Conservation (phyloP, 2,888 invertebrate genomes). For the Hymenopus coronatus region DNA sequence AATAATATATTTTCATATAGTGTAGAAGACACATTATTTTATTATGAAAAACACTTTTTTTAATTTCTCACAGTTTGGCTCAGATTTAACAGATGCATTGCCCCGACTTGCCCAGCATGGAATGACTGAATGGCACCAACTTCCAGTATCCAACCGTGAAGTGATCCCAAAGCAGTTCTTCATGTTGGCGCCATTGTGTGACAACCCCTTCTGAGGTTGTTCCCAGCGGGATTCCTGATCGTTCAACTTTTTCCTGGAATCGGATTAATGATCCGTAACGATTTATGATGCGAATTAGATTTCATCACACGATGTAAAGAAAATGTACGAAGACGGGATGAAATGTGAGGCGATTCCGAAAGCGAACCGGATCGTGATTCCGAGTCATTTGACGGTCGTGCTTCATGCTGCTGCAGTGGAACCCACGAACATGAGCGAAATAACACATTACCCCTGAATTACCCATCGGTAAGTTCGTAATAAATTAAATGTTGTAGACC, state of each 20-base stretch:
- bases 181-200: not conserved
- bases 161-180: too few relatives aligned
- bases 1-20: too few relatives aligned
- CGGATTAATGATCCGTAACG: not conserved
- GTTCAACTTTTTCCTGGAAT: not conserved
- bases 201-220: not conserved
- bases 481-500: not conserved
- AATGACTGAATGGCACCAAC: too few relatives aligned
- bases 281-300: not conserved
- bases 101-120: too few relatives aligned
- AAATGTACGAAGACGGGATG: not conserved
- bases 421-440: not conserved
- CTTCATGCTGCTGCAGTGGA: not conserved
- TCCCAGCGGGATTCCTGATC: not conserved
- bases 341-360: not conserved
- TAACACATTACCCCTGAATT: not conserved
- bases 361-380: not conserved
- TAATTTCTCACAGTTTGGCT: too few relatives aligned
- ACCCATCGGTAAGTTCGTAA: not conserved
- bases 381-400: not conserved
- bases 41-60: too few relatives aligned
- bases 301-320: not conserved
- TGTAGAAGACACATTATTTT: too few relatives aligned
- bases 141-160: too few relatives aligned
- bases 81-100: too few relatives aligned